These are phyloP conservation scores for Ptilonorhynchus violaceus DNA, from an alignment of 2,113 vertebrate species.

Conservation along the genomic window DNA sequence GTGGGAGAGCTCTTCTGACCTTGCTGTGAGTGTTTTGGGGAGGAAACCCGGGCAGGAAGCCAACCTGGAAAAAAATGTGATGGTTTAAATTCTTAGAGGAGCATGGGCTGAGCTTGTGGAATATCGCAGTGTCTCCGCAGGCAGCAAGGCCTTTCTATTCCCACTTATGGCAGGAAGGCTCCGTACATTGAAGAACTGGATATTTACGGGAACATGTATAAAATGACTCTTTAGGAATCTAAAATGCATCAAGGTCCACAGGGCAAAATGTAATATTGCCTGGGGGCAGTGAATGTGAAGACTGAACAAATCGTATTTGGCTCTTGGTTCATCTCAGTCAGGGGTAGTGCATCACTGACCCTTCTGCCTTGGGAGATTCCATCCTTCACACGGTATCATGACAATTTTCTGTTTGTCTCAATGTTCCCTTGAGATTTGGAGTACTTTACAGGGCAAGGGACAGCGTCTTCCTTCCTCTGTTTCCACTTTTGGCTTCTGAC, in stretches of 20 bases:
- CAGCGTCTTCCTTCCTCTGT: background rate
- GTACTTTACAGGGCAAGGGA: background rate
- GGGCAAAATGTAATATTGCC: background rate
- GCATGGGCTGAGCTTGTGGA: background rate
- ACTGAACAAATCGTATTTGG: background rate
- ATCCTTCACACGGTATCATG: background rate
- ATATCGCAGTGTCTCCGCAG: background rate
- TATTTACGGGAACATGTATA: background rate
- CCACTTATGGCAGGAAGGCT: background rate
- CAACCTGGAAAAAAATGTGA: background rate
- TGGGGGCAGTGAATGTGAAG: background rate
- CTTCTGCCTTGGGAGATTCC: background rate
- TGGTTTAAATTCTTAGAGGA: background rate
- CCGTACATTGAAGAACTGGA: background rate
- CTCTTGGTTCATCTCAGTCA: background rate
- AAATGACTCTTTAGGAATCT: background rate
- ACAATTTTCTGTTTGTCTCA: background rate
- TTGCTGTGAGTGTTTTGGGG: background rate
- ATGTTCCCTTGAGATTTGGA: background rate
- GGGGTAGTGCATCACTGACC: accelerated
- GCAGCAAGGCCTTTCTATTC: background rate
- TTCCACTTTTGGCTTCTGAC: background rate
- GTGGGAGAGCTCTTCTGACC: background rate
- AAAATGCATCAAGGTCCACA: background rate
- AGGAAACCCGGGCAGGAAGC: background rate